Evolutionary conservation across 2,888 invertebrate species (phyloP), one percentile per base, ranked within the genome.

Genomic region (Cantharis lateralis): DNA sequence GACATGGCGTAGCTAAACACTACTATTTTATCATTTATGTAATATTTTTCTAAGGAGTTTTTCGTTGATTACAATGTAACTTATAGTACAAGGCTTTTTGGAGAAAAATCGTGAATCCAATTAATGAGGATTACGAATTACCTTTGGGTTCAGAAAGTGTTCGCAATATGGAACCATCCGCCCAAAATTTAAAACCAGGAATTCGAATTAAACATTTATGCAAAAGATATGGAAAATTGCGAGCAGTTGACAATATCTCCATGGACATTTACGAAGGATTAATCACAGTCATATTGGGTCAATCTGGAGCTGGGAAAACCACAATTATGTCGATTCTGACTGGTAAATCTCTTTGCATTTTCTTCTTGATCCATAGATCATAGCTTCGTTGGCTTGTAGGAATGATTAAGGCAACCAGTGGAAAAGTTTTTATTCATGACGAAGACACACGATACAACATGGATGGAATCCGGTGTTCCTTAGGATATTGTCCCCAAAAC

Each of bases 401-500:
- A 24, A 91, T 96, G 88, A 91, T 92, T 79, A 90, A 92, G 48
- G 92, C 95, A 1, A 92, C 93, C 0, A 89, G 90, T 9, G 97
- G 97, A 48, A 90, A 90, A 1, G 94, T 96, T 1, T 15, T 87
- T 87, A 91, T 96, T 69, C 91, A 94, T 85, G 95, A 93, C 0
- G 90, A 92, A 82, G 94, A 96, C 87, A 92, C 95, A n/a, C 88
- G 90, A 80, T 89, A 89, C 0, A 90, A 95, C 78, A 91, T 93
- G 83, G 88, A 91, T 11, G 88, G 90, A 48, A 93, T 96, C 78
- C 91, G 95, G 61, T 91, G 92, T 78, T 91, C 92, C 78, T 90
- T 98, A 69, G 98, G 98, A 0, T 91, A 97, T 71, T 98, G 98
- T 87, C 97, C 98, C 0, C 96, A 98, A 86, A 94, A 97, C 86